Evolutionary conservation across 2,888 invertebrate species (phyloP).

Genomic region (Leptopilina drosophilae): DNA sequence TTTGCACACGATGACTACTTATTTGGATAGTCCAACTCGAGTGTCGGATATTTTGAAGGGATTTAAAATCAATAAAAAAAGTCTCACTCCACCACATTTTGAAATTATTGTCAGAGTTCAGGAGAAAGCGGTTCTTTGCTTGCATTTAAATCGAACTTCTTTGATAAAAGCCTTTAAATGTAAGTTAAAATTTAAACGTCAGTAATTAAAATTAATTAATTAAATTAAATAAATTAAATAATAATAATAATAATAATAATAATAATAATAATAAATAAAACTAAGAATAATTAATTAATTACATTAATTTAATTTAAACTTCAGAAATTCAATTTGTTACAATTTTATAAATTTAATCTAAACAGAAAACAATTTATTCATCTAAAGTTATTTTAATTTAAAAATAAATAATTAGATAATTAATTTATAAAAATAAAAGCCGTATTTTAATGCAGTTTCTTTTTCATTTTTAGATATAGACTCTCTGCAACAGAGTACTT

Average conservation of each 20-base stretch:
- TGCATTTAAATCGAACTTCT: constrained; percentile 83
- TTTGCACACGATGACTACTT: constrained; percentile 76
- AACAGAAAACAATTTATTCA: too few relatives aligned
- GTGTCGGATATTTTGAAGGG: constrained; percentile 77
- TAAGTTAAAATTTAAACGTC: constrained; percentile 73
- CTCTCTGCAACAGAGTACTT: constrained; percentile 67
- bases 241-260: too few relatives aligned
- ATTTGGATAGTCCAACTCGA: constrained; percentile 79
- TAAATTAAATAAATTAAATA: too few relatives aligned
- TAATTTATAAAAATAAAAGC: not conserved
- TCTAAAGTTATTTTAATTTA: too few relatives aligned
- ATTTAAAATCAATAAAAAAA: constrained; percentile 76
- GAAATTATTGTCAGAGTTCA: constrained; percentile 84
- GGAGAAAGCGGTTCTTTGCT: constrained; percentile 83
- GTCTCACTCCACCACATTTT: constrained; percentile 80
- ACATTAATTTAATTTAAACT: too few relatives aligned
- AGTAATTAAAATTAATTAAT: too few relatives aligned
- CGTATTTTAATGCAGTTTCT: not conserved
- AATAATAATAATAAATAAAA: too few relatives aligned
- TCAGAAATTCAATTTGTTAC: too few relatives aligned
- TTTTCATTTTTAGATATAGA: constrained; percentile 59
- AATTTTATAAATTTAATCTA: too few relatives aligned
- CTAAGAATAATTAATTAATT: too few relatives aligned
- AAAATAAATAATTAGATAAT: too few relatives aligned
- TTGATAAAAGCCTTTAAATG: constrained; percentile 82